Conservation (phyloP, 2,113 vertebrate genomes). For the Tachysurus vachellii region DNA sequence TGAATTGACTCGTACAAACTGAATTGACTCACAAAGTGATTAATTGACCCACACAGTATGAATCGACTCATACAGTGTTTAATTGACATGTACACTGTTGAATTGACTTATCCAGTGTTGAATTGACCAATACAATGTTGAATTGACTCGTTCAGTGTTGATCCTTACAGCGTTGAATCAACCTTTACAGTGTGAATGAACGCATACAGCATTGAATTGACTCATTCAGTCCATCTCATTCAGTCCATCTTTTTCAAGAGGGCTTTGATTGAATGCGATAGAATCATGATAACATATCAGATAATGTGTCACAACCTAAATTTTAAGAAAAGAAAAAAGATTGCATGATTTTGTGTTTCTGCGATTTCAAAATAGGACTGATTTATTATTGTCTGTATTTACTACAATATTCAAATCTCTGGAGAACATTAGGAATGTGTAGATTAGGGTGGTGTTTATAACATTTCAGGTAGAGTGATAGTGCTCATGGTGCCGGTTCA, state of each 20-base stretch:
- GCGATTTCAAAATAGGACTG: neutral
- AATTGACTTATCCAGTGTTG: neutral
- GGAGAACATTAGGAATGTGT: neutral
- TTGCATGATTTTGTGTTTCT: too few relatives aligned
- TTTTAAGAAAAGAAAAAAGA: neutral
- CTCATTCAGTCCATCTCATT: too few relatives aligned
- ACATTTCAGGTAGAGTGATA: neutral
- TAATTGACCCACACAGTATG: neutral
- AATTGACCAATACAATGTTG: neutral
- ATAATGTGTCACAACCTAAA: too few relatives aligned
- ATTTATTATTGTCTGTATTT: neutral
- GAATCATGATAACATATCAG: too few relatives aligned
- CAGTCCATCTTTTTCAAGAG: too few relatives aligned
- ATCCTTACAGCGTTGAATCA: neutral
- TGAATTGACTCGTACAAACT: neutral
- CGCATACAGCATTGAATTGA: neutral
- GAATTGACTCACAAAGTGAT: too few relatives aligned
- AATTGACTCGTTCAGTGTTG: neutral
- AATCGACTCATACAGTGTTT: neutral
- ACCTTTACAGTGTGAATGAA: neutral
- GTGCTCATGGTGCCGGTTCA: neutral
- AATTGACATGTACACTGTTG: neutral
- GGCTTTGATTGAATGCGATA: too few relatives aligned
- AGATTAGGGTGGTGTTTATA: neutral
- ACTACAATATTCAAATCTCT: neutral